phyloP scores from a whole-genome alignment of 2,113 vertebrate genomes.

The Prochilodus magdalenae region DNA sequence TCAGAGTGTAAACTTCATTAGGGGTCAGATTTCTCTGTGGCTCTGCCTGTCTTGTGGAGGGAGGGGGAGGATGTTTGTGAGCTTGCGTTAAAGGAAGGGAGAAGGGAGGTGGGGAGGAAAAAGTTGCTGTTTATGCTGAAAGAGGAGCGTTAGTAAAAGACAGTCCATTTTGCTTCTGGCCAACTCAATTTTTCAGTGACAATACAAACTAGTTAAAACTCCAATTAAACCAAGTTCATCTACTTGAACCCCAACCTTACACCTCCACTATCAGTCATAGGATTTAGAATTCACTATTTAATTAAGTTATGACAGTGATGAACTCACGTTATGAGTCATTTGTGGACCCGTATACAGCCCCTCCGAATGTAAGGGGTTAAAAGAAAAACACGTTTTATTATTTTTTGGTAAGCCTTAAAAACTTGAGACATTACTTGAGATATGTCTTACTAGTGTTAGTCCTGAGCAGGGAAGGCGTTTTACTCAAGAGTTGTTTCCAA shows the following conservation, averaged over 20 bases:
- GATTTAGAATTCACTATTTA: too few relatives aligned
- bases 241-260: not conserved
- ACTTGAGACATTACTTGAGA: not conserved
- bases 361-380: too few relatives aligned
- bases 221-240: not conserved
- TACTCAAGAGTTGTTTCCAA: not conserved
- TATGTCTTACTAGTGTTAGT: not conserved
- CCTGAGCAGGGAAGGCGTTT: slow-evolving; percentile 18
- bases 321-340: too few relatives aligned
- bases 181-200: too few relatives aligned
- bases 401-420: not conserved
- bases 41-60: slow-evolving; percentile 14
- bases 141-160: not conserved
- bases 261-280: not conserved
- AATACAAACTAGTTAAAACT: slow-evolving; percentile 3
- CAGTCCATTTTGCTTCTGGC: too few relatives aligned
- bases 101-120: too few relatives aligned
- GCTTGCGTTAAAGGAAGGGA: slow-evolving; percentile 6
- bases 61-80: slow-evolving; percentile 15
- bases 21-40: slow-evolving; percentile 28
- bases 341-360: too few relatives aligned
- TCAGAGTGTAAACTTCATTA: slow-evolving; percentile 32
- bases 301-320: not conserved
- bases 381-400: too few relatives aligned
- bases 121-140: not conserved